Evolutionary conservation across 2,113 vertebrate genomes (phyloP).

Genomic region (Peucedramus taeniatus): DNA sequence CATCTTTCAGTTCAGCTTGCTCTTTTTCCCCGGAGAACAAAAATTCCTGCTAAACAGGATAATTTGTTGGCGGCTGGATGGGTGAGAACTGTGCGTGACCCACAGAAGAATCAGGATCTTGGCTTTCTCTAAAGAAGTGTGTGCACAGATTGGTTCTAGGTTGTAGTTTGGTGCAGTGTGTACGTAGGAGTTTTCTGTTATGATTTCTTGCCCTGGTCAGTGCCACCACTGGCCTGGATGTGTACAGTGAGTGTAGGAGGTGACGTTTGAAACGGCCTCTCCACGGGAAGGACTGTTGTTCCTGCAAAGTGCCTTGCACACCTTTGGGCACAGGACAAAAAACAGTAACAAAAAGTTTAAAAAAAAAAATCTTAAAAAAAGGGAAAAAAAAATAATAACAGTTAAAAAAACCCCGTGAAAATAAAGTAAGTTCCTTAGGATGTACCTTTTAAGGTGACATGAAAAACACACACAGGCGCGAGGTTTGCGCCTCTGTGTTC

Average conservation of each 20-base stretch:
- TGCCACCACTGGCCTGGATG: neutral
- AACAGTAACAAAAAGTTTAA: accelerated
- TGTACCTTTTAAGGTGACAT: neutral
- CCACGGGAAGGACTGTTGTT: neutral
- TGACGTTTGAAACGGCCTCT: neutral
- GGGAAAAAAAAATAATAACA: accelerated
- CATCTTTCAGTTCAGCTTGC: slow-evolving; percentile 42
- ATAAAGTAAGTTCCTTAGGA: neutral
- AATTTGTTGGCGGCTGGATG: slow-evolving; percentile 49
- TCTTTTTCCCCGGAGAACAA: slow-evolving; percentile 47
- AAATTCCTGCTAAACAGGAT: slow-evolving; percentile 61
- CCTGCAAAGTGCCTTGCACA: slow-evolving; percentile 30
- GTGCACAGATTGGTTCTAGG: slow-evolving; percentile 39
- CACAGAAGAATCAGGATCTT: slow-evolving; percentile 55
- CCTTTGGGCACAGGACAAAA: neutral
- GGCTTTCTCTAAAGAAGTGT: slow-evolving; percentile 51
- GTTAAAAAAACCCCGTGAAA: neutral
- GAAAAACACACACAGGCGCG: neutral
- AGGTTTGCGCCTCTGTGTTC: neutral
- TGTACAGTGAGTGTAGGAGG: slow-evolving; percentile 46
- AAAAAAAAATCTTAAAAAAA: no score
- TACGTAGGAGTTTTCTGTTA: slow-evolving; percentile 37
- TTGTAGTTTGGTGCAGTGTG: slow-evolving; percentile 42
- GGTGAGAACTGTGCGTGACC: slow-evolving; percentile 46
- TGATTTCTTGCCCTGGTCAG: slow-evolving; percentile 12